phyloP scores from a whole-genome alignment of 2,797 vertebrate species.

The Pseudochirops cupreus region DNA sequence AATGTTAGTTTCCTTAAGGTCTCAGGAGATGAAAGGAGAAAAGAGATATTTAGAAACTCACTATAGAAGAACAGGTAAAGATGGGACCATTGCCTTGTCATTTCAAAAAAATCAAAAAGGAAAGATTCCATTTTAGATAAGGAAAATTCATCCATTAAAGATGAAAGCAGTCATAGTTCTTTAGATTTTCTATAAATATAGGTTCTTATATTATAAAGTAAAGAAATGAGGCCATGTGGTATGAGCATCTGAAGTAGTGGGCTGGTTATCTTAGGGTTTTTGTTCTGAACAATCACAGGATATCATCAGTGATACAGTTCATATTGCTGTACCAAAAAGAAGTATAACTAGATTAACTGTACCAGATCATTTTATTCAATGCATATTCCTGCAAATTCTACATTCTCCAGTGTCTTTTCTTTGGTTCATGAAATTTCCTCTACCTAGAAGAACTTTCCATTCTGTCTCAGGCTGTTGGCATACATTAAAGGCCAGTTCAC shows the following conservation, averaged over 20 bases:
- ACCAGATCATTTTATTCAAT: not conserved
- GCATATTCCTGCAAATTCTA: not conserved
- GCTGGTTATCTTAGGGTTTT: not conserved
- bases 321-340: not conserved
- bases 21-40: not conserved
- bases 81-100: fast-evolving
- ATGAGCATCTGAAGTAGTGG: not conserved
- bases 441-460: not conserved
- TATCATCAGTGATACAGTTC: not conserved
- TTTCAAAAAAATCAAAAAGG: not conserved
- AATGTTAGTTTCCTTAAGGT: not conserved
- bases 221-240: not conserved
- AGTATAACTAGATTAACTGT: not conserved
- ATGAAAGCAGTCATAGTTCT: not conserved
- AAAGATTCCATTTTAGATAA: not conserved
- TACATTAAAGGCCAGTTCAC: not conserved
- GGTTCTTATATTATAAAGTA: not conserved
- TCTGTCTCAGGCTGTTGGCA: not conserved
- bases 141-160: not conserved
- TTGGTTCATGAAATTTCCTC: not conserved
- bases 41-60: not conserved
- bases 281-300: not conserved
- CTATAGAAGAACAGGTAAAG: not conserved
- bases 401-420: not conserved
- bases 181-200: not conserved